Evolutionary conservation across 2,113 vertebrate genomes (phyloP).

Genomic region (Leiothrix lutea): DNA sequence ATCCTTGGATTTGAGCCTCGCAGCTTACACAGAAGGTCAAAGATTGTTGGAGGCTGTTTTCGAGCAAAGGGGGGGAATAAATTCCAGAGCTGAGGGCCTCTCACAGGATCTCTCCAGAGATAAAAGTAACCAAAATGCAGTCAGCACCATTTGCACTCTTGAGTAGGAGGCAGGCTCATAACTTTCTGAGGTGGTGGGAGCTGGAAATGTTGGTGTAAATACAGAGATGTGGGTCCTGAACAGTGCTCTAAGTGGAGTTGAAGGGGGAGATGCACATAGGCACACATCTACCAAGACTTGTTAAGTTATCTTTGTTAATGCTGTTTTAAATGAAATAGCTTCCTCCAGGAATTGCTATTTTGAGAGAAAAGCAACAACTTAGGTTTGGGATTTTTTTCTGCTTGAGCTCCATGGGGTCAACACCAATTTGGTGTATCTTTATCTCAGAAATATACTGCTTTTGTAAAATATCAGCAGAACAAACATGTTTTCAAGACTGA

Average conservation of each 20-base stretch:
- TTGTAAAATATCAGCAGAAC: background rate
- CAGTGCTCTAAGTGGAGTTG: background rate
- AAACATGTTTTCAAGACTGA: background rate
- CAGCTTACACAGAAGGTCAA: background rate
- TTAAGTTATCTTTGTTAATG: background rate
- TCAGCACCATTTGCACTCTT: background rate
- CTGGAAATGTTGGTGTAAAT: background rate
- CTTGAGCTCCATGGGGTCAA: background rate
- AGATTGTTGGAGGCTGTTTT: conserved; percentile 45
- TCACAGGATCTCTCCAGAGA: background rate
- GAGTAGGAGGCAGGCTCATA: background rate
- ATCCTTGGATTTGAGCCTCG: conserved; percentile 13
- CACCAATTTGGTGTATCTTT: background rate
- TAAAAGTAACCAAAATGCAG: background rate
- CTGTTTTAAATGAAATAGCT: background rate
- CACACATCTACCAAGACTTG: background rate
- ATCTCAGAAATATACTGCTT: background rate
- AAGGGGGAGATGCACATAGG: background rate
- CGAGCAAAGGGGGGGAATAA: background rate
- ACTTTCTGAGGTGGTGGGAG: background rate
- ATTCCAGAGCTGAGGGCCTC: conserved; percentile 37
- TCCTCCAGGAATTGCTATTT: background rate
- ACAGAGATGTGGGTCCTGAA: background rate
- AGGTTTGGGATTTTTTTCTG: background rate
- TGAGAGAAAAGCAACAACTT: background rate